Percentiles rank a stretch among this genome's conserved stretches.
Conservation (phyloP, 2,888 invertebrate species). For the Cantharis lateralis region DNA sequence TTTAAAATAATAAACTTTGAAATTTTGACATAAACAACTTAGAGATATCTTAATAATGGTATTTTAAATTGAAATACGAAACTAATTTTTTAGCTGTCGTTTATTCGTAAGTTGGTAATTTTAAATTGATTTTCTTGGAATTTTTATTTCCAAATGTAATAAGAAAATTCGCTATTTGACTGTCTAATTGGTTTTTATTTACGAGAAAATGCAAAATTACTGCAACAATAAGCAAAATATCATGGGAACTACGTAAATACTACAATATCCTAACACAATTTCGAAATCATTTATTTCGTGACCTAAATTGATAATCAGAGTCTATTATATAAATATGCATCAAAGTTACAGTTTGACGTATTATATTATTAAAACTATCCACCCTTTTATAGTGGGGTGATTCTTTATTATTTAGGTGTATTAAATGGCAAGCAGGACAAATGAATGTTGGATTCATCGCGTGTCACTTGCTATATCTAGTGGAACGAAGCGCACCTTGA, state of each 20-base stretch:
- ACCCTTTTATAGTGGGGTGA: conserved; percentile 10
- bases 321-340: background rate
- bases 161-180: background rate
- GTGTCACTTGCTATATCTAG: conserved; percentile 31
- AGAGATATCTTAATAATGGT: background rate
- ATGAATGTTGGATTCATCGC: conserved; percentile 29
- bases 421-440: conserved; percentile 27
- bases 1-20: conserved; percentile 5
- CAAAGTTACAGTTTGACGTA: background rate
- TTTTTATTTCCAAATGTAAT: no score
- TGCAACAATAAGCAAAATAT: background rate
- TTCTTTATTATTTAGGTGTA: conserved; percentile 16
- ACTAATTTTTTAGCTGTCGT: background rate
- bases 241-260: no score
- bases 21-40: background rate
- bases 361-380: background rate
- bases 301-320: background rate
- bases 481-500: conserved; percentile 20
- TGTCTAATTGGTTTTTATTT: background rate
- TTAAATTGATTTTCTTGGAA: background rate
- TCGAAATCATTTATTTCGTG: background rate
- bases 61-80: background rate
- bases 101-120: background rate
- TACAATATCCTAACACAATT: background rate
- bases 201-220: background rate